Conservation (phyloP, 2,888 invertebrate genomes). For the Lycia hirtaria region DNA sequence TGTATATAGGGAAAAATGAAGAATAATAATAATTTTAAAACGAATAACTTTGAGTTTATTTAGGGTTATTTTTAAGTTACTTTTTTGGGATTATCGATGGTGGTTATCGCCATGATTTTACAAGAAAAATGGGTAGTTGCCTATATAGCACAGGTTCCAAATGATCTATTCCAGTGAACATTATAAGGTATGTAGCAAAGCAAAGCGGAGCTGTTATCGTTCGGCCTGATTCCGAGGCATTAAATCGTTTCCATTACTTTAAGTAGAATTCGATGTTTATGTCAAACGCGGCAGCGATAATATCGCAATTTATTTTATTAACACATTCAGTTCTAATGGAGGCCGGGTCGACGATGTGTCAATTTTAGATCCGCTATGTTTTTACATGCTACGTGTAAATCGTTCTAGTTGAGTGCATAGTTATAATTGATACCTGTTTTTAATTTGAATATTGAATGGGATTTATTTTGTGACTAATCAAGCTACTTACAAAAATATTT, state of each 20-base stretch:
- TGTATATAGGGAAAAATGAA: too few species aligned
- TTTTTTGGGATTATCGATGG: too few species aligned
- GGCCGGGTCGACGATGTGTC: slow-evolving; percentile 51
- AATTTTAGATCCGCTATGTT: slow-evolving; percentile 29
- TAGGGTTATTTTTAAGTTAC: too few species aligned
- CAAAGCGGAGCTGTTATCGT: slow-evolving; percentile 55
- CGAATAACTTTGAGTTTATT: too few species aligned
- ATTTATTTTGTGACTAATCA: too few species aligned
- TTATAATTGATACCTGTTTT: too few species aligned
- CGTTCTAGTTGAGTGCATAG: slow-evolving; percentile 8
- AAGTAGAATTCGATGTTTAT: slow-evolving; percentile 83
- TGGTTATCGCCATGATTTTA: not conserved
- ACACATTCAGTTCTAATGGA: slow-evolving; percentile 72
- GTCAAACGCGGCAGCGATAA: slow-evolving; percentile 79
- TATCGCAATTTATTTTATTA: slow-evolving; percentile 81
- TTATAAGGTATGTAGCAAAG: slow-evolving; percentile 19
- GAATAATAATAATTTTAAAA: too few species aligned
- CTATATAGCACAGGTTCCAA: not conserved
- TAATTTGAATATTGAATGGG: too few species aligned
- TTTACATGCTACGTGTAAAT: slow-evolving; percentile 8
- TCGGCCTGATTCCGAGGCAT: slow-evolving; percentile 69
- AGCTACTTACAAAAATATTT: too few species aligned
- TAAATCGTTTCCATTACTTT: slow-evolving; percentile 82
- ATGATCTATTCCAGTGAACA: slow-evolving; percentile 46
- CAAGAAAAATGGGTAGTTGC: too few species aligned